Evolutionary conservation across 2,113 vertebrate genomes (phyloP).

Genomic region (Shinisaurus crocodilurus): DNA sequence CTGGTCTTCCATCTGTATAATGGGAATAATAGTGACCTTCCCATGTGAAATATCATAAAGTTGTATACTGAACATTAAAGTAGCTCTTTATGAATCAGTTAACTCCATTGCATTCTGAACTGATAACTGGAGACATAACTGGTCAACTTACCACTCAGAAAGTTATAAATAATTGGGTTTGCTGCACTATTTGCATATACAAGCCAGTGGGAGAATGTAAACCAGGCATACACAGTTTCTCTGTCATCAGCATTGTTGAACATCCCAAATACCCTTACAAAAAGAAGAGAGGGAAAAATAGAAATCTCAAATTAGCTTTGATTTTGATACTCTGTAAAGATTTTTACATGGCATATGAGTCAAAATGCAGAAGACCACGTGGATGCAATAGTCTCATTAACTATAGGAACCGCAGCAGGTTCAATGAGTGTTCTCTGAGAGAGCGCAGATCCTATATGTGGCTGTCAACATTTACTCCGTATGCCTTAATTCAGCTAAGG

Average conservation of each 20-base stretch:
- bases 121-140: constrained; percentile 23
- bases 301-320: background rate
- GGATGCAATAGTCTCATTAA: no score
- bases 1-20: background rate
- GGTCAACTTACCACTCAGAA: constrained; percentile 92
- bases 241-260: constrained; percentile 91
- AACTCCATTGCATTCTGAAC: background rate
- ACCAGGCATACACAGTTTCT: constrained; percentile 96
- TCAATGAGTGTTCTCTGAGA: background rate
- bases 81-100: background rate
- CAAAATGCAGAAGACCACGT: background rate
- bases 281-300: constrained; percentile 25
- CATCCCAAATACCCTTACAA: constrained; percentile 90
- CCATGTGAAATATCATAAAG: background rate
- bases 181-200: constrained; percentile 97
- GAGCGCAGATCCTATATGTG: background rate
- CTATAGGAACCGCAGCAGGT: background rate
- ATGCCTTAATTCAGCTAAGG: background rate
- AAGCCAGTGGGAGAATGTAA: constrained; percentile 97
- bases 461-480: background rate
- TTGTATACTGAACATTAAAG: background rate
- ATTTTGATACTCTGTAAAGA: background rate
- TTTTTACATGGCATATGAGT: background rate
- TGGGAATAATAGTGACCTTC: background rate
- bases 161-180: constrained; percentile 99